Conservation (phyloP, 1,140 invertebrate species). For the Bombus waltoni region DNA sequence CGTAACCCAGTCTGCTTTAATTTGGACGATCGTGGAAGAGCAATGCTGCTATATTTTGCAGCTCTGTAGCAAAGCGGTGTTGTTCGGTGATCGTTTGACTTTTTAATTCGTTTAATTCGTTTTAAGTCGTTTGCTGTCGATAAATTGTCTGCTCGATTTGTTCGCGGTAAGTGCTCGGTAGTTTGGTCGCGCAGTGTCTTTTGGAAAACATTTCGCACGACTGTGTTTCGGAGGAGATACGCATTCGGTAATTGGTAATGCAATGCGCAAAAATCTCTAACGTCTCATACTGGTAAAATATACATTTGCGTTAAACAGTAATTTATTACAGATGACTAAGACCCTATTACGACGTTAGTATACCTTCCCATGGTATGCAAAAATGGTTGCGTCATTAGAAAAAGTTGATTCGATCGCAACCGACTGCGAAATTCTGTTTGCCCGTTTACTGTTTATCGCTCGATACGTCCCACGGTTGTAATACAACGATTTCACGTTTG, state of each 20-base stretch:
- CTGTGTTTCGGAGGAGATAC: too few relatives aligned
- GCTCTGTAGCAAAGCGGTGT: neutral
- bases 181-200: too few relatives aligned
- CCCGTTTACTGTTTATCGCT: slow-evolving; percentile 27
- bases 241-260: neutral
- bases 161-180: too few relatives aligned
- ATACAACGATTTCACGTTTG: slow-evolving; percentile 65
- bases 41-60: neutral
- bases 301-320: neutral
- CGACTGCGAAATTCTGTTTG: slow-evolving; percentile 22
- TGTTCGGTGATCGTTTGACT: neutral
- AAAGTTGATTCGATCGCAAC: neutral
- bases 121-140: neutral
- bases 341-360: too few relatives aligned
- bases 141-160: too few relatives aligned
- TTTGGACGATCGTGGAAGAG: neutral
- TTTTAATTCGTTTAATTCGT: too few relatives aligned
- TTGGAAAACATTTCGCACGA: too few relatives aligned
- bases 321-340: neutral
- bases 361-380: neutral
- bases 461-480: slow-evolving; percentile 53
- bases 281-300: neutral
- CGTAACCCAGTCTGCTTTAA: neutral
- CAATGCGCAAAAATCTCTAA: neutral
- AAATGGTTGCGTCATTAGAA: neutral